Base-by-base conservation (phyloP, 1,140 invertebrate genomes). In the Apis laboriosa region DNA sequence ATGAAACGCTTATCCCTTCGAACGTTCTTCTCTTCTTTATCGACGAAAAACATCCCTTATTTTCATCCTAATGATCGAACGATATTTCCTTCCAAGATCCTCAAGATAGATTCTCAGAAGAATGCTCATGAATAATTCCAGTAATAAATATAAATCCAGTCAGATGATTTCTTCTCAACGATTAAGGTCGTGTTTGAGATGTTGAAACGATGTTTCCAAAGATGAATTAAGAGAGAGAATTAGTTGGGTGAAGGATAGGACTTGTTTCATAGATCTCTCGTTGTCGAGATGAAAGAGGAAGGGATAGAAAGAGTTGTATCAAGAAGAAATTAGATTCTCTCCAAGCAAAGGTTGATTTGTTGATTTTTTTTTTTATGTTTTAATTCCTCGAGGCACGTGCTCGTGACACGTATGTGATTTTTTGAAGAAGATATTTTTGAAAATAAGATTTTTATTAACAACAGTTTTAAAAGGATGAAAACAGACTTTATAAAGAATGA, bases 1-100 rank as follows among this genome's bases (percentile, higher is more conserved):
- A 51, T 80, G 58, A 75, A 75, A 75, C 78, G 60, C 53, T 80
- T 80, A 80, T 80, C 71, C 53, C n/a, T 66, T 51, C 34, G 21
- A 17, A 11, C 34, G 17, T 1, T n/a, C 70, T 28, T 66, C n/a
- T 12, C 63, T 9, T 13, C n/a, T 53, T 81, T 67, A 80, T 81
- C 71, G 72, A n/a, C 9, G 34, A 49, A 64, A 73, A 74, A 64
- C 60, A 64, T 4, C 60, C 34, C 12, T 55, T 55, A 55, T 61
- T 72, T 80, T 72, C 67, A 43, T 15, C 19, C 4, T 55, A 73
- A 80, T 51, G 58, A 73, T 61, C 15, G 70, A 64, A 43, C 19
- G 61, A 63, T 56, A 74, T 80, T 80, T 64, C 43, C 17, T 34
- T 21, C 17, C 11, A 9, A n/a, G 7, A n/a, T 12, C 60, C n/a